phyloP scores from a whole-genome alignment of 2,888 invertebrate genomes.

The Diaprepes abbreviatus region DNA sequence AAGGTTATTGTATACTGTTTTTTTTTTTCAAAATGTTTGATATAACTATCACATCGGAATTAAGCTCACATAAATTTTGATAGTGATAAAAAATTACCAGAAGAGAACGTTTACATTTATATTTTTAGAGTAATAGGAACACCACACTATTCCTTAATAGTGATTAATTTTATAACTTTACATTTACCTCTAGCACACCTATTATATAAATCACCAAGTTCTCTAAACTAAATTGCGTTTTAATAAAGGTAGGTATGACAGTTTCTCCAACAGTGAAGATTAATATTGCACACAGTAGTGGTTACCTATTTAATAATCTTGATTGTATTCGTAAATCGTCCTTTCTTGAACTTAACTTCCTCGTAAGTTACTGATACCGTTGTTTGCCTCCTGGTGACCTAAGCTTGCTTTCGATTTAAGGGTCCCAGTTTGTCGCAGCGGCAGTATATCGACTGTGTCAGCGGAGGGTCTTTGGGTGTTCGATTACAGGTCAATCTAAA shows the following conservation, averaged over 20 bases:
- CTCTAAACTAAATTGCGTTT: conserved; percentile 37
- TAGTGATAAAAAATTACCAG: no score
- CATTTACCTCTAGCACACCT: conserved; percentile 15
- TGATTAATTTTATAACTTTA: no score
- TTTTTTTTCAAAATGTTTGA: no score
- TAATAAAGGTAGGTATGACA: conserved; percentile 46
- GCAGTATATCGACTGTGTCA: no score
- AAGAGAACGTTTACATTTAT: no score
- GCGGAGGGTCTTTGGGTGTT: no score
- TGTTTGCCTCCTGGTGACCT: conserved; percentile 41
- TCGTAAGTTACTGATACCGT: conserved; percentile 34
- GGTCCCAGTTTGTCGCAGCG: conserved; percentile 11
- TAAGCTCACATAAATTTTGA: no score
- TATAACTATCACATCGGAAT: no score
- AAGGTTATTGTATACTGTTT: no score
- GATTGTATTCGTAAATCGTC: conserved; percentile 48
- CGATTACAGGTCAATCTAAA: no score
- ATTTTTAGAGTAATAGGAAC: no score
- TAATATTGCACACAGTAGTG: conserved; percentile 48
- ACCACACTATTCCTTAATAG: no score
- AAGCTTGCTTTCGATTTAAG: conserved; percentile 34
- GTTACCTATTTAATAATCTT: conserved; percentile 48
- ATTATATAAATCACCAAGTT: conserved; percentile 35
- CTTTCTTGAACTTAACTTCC: conserved; percentile 44
- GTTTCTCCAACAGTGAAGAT: conserved; percentile 40